Evolutionary conservation across 2,797 vertebrate species (phyloP).

Genomic region (Typhlichthys subterraneus): DNA sequence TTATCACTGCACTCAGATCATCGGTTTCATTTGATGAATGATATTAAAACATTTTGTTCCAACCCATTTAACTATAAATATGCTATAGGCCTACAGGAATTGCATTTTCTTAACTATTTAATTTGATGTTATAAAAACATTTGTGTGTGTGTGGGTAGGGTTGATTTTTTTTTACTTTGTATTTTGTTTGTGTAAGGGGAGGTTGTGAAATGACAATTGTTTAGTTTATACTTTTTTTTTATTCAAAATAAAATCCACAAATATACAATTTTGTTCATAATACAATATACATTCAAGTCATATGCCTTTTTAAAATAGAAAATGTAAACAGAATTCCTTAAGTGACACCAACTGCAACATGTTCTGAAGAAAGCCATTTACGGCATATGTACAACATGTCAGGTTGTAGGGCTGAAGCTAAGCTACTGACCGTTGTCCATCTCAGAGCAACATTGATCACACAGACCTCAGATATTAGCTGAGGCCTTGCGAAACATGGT

Average conservation of each 20-base stretch:
- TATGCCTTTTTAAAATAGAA: conserved; percentile 31
- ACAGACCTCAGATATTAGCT: background rate
- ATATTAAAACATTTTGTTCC: no score
- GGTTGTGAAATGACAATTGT: conserved; percentile 3
- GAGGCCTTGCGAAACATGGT: background rate
- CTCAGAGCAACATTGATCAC: conserved; percentile 12
- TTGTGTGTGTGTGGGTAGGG: no score
- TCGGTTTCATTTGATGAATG: no score
- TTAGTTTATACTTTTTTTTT: conserved; percentile 35
- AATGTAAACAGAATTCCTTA: conserved; percentile 63
- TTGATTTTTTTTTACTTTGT: background rate
- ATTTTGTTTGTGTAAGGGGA: conserved; percentile 8
- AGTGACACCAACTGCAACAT: conserved; percentile 19
- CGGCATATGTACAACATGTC: conserved; percentile 37
- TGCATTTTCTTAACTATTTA: no score
- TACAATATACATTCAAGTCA: conserved; percentile 58
- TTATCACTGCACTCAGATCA: no score
- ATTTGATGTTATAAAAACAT: no score
- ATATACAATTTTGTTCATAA: conserved; percentile 74
- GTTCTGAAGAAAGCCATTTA: conserved; percentile 35
- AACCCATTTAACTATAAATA: no score
- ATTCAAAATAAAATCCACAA: conserved; percentile 69
- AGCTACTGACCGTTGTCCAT: background rate
- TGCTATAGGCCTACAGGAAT: no score
- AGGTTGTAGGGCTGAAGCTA: conserved; percentile 21